A percentile compares a stretch with the other conserved stretches of the same genome.
These are phyloP conservation scores for Palythoa heliodiscus DNA, from an alignment of 92 coral and sea anemone species.

Conservation along the genomic window DNA sequence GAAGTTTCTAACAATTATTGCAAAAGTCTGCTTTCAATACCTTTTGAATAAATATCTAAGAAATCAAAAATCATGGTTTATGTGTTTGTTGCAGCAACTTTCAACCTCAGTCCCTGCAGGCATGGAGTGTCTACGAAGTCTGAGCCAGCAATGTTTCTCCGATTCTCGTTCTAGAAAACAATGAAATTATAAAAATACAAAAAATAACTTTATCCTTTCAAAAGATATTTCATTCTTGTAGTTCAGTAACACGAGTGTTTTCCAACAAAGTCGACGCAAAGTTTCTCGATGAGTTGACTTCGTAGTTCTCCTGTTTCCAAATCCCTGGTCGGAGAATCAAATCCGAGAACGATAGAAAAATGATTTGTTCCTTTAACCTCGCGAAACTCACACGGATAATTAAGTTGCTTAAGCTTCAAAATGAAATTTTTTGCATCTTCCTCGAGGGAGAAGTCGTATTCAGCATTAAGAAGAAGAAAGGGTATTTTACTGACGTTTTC, in stretches of 20 bases:
- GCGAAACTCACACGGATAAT: conserved; percentile 34
- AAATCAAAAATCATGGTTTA: too few relatives aligned
- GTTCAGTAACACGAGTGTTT: neutral
- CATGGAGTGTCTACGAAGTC: too few relatives aligned
- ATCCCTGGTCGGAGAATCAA: conserved; percentile 29
- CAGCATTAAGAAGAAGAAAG: conserved; percentile 65
- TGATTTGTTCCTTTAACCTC: conserved; percentile 51
- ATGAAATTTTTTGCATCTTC: conserved; percentile 60
- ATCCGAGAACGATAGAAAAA: conserved; percentile 48
- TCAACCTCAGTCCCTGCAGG: too few relatives aligned
- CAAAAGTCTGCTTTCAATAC: too few relatives aligned
- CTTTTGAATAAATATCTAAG: too few relatives aligned
- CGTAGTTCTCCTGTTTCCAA: neutral
- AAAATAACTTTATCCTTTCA: too few relatives aligned
- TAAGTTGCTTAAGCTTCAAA: conserved; percentile 4
- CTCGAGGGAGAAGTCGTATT: conserved; percentile 42
- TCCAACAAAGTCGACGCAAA: conserved; percentile 16
- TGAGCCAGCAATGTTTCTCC: neutral
- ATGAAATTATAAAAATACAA: too few relatives aligned
- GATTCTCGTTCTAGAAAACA: neutral
- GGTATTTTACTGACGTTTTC: conserved; percentile 27
- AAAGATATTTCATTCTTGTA: neutral
- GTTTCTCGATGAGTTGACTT: neutral
- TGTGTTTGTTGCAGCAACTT: too few relatives aligned
- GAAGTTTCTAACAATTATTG: too few relatives aligned